Conservation (phyloP, 2,888 invertebrate species). For the Platynereis dumerilii region DNA sequence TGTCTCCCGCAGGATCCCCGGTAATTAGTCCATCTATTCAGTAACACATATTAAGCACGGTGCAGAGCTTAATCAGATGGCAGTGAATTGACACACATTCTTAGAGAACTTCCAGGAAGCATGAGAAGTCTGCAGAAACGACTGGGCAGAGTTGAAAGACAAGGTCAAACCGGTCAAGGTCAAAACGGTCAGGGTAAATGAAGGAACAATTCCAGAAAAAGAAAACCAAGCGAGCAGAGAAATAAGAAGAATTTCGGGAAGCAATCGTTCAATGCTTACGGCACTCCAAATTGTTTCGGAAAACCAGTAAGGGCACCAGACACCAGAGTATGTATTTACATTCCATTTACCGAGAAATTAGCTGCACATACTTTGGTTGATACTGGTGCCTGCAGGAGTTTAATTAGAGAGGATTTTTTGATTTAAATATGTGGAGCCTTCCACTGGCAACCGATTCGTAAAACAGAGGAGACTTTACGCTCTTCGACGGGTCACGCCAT, state of each 20-base stretch:
- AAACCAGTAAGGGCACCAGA: constrained; percentile 16
- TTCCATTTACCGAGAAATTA: not conserved
- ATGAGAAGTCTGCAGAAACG: not conserved
- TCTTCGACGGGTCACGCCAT: not conserved
- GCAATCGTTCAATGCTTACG: not conserved
- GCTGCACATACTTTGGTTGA: constrained; percentile 10
- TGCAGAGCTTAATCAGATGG: not conserved
- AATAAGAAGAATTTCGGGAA: not conserved
- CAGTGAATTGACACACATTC: not conserved
- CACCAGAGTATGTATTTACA: constrained; percentile 3
- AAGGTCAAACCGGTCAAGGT: no score
- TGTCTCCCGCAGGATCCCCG: no score
- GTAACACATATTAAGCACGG: no score
- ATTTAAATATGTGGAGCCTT: not conserved
- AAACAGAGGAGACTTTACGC: not conserved
- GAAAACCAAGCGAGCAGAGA: not conserved
- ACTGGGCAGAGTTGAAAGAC: not conserved
- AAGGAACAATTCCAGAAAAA: no score
- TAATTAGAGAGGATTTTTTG: not conserved
- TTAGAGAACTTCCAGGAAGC: not conserved
- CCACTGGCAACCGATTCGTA: not conserved
- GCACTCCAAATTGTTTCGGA: not conserved
- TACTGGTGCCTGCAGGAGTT: constrained; percentile 16
- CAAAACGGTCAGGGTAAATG: no score
- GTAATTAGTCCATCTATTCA: no score